Percentiles rank a stretch among this genome's conserved stretches.
These are phyloP conservation scores for Clarias platycephalus DNA, from an alignment of 2,797 vertebrate genomes.

Conservation along the genomic window DNA sequence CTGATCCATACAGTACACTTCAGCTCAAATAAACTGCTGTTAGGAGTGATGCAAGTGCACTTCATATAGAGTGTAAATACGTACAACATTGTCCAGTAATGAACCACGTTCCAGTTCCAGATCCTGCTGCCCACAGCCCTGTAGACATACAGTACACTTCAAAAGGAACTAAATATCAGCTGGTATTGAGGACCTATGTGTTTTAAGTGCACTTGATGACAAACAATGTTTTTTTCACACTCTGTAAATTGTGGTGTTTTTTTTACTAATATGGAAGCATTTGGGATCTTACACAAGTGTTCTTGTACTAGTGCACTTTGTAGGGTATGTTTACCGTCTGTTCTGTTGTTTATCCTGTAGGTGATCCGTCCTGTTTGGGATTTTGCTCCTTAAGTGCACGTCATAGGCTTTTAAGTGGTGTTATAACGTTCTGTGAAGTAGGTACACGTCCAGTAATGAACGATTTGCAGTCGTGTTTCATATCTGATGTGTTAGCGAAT, in stretches of 20 bases:
- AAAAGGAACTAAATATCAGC: neutral
- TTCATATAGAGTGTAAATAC: neutral
- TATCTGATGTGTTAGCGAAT: neutral
- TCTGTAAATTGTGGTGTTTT: neutral
- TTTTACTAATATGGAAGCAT: neutral
- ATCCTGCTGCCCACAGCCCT: neutral
- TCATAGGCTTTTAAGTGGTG: neutral
- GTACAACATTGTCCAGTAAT: neutral
- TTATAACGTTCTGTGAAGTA: neutral
- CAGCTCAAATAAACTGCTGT: neutral
- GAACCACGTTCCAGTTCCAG: neutral
- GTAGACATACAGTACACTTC: neutral
- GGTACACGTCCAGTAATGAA: neutral
- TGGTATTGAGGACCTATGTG: neutral
- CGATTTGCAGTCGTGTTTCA: neutral
- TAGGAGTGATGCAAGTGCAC: neutral
- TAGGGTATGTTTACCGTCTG: neutral
- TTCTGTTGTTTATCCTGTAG: neutral
- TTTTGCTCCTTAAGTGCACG: neutral
- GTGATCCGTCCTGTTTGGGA: neutral
- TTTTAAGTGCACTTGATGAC: conserved; percentile 3
- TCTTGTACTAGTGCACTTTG: neutral
- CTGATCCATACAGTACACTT: neutral
- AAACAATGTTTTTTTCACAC: neutral
- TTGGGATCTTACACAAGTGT: neutral